A percentile compares a stretch with the other conserved stretches of the same genome.
Evolutionary conservation across 2,797 vertebrate species (phyloP).

Genomic region (Aulostomus chinensis): DNA sequence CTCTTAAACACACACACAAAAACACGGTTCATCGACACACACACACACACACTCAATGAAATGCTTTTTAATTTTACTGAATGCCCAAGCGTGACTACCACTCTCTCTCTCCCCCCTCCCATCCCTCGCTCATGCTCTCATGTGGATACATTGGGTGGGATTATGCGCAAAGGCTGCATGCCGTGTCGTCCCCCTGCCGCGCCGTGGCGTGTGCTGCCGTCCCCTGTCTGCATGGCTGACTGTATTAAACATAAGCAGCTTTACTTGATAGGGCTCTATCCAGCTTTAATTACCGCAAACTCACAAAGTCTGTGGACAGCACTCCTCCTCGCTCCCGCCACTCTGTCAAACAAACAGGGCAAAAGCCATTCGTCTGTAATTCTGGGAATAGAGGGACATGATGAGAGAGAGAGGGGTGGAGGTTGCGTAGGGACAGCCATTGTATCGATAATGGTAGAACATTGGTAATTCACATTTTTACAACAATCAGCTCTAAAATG

Average conservation of each 20-base stretch:
- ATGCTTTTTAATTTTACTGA: conserved; percentile 67
- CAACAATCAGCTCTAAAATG: conserved; percentile 11
- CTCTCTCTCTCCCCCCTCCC: neutral
- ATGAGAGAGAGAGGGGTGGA: conserved; percentile 7
- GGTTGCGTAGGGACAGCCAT: conserved; percentile 1
- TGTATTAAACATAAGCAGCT: conserved; percentile 84
- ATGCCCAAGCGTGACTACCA: conserved; percentile 48
- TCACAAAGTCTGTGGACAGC: conserved; percentile 71
- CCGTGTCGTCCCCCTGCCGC: conserved; percentile 34
- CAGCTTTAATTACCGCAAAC: conserved; percentile 83
- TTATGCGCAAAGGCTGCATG: conserved; percentile 61
- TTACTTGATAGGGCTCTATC: conserved; percentile 82
- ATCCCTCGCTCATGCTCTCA: conserved; percentile 42
- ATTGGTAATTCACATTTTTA: conserved; percentile 5
- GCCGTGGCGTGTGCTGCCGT: conserved; percentile 42
- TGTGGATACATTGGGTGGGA: conserved; percentile 69
- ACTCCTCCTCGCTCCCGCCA: conserved; percentile 45
- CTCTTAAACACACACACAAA: conserved; percentile 16
- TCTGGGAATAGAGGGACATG: conserved; percentile 14
- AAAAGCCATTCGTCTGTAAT: conserved; percentile 46
- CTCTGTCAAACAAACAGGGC: conserved; percentile 64
- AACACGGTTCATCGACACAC: conserved; percentile 11
- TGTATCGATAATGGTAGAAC: neutral
- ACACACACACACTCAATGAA: conserved; percentile 44
- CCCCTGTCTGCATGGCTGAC: conserved; percentile 75